Percentiles rank a stretch among this genome's conserved stretches.
Evolutionary conservation across 37 sponge, comb jelly and placozoan genomes (phyloP).

Genomic region (Aplysina aerophoba): DNA sequence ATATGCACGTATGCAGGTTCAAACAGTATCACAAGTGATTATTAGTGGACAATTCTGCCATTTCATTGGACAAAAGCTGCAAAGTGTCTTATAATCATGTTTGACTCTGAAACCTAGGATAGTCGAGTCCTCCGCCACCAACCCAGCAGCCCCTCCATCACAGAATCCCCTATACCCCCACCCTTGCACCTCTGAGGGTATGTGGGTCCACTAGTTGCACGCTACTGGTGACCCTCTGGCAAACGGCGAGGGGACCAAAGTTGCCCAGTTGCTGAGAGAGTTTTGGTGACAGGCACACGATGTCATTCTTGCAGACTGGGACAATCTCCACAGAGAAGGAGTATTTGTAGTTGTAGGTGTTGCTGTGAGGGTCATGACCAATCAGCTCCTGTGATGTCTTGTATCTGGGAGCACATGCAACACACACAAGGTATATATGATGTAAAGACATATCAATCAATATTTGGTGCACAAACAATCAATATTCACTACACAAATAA

Average conservation of each 20-base stretch:
- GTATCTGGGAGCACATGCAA: slow-evolving; percentile 62
- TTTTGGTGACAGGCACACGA: slow-evolving; percentile 84
- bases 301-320: slow-evolving; percentile 86
- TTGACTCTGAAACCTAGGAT: too few relatives aligned
- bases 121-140: too few relatives aligned
- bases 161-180: too few relatives aligned
- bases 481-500: too few relatives aligned
- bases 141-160: too few relatives aligned
- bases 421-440: too few relatives aligned
- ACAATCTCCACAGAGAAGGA: slow-evolving; percentile 96
- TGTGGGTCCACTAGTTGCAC: slow-evolving; percentile 86
- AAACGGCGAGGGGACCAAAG: slow-evolving; percentile 77
- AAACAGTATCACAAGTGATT: background rate
- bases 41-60: background rate
- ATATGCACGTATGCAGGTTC: too few relatives aligned
- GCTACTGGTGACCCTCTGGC: slow-evolving; percentile 64
- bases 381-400: slow-evolving; percentile 95
- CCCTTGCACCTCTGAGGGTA: slow-evolving; percentile 66
- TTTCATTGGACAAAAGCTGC: background rate
- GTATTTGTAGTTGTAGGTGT: slow-evolving; percentile 95
- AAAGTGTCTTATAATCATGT: too few relatives aligned
- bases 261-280: slow-evolving; percentile 84
- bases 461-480: too few relatives aligned
- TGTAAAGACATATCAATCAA: too few relatives aligned
- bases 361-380: slow-evolving; percentile 94